These are phyloP conservation scores for Psilanteris sp. DNA, from an alignment of 1,140 invertebrate genomes.

Conservation along the genomic window DNA sequence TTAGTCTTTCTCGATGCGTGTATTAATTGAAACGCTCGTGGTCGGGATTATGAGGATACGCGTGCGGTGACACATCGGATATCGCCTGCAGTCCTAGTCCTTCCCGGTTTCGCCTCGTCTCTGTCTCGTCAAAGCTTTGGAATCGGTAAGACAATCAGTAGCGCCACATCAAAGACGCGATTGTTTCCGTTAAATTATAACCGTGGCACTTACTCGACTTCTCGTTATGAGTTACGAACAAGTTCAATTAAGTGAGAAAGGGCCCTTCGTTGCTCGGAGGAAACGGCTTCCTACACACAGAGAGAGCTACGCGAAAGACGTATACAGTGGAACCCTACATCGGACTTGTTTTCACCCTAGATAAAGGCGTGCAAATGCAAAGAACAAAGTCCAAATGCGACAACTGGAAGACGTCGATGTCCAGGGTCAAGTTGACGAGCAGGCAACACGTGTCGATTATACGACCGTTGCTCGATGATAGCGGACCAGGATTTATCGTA, in stretches of 20 bases:
- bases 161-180: conserved; percentile 77
- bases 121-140: conserved; percentile 41
- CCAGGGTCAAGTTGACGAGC: conserved; percentile 69
- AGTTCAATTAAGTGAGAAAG: conserved; percentile 79
- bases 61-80: conserved; percentile 11
- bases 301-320: conserved; percentile 20
- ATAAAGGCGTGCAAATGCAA: conserved; percentile 42
- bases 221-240: conserved; percentile 80
- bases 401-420: conserved; percentile 30
- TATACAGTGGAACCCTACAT: conserved; percentile 41
- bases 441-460: conserved; percentile 77
- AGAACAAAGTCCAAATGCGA: conserved; percentile 35
- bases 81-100: conserved; percentile 32
- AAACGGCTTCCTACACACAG: conserved; percentile 77
- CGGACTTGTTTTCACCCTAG: conserved; percentile 44
- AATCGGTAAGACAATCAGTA: conserved; percentile 73
- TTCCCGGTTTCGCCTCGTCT: conserved; percentile 7
- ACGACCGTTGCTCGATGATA: conserved; percentile 72
- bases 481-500: conserved; percentile 72
- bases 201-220: conserved; percentile 78
- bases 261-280: conserved; percentile 54
- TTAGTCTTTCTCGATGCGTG: too few relatives aligned
- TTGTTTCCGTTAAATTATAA: conserved; percentile 80
- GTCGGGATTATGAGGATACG: too few relatives aligned
- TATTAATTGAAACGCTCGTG: too few relatives aligned